phyloP scores from a whole-genome alignment of 1,140 invertebrate species.

The Cotesia vestalis region DNA sequence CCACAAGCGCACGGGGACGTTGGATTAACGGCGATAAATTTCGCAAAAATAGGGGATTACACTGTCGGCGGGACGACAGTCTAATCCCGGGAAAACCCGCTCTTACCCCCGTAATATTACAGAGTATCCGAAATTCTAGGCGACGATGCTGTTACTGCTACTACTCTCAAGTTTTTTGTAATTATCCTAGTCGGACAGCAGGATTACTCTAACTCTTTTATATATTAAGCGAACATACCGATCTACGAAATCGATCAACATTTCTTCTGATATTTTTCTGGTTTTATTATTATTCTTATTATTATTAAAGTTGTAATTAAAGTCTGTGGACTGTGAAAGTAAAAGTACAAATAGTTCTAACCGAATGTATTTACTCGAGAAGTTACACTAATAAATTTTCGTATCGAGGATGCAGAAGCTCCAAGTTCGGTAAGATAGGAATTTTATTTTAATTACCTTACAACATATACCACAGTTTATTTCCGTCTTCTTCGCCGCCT shows the following conservation, averaged over 20 bases:
- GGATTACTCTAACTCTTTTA: constrained; percentile 3
- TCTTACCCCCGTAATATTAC: constrained; percentile 34
- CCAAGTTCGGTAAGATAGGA: constrained; percentile 1
- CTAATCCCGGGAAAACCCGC: constrained; percentile 58
- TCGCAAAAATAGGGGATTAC: constrained; percentile 67
- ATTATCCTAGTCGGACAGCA: background rate
- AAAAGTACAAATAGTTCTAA: too few relatives aligned
- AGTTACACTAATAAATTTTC: constrained; percentile 36
- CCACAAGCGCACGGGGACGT: constrained; percentile 42
- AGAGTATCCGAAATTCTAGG: constrained; percentile 6
- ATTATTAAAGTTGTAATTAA: too few relatives aligned
- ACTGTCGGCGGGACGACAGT: constrained; percentile 63
- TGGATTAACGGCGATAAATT: constrained; percentile 68
- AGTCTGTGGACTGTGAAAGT: too few relatives aligned
- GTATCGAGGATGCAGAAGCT: constrained; percentile 28
- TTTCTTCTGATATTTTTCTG: too few relatives aligned
- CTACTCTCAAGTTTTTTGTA: constrained; percentile 15
- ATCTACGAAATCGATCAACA: too few relatives aligned
- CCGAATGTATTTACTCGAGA: background rate
- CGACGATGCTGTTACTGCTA: too few relatives aligned
- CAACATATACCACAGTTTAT: constrained; percentile 23
- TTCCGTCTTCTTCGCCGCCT: constrained; percentile 5
- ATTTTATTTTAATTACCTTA: constrained; percentile 37
- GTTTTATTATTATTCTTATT: too few relatives aligned
- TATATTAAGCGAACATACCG: too few relatives aligned